Conservation (phyloP, 2,113 vertebrate species). For the Elachura formosa region DNA sequence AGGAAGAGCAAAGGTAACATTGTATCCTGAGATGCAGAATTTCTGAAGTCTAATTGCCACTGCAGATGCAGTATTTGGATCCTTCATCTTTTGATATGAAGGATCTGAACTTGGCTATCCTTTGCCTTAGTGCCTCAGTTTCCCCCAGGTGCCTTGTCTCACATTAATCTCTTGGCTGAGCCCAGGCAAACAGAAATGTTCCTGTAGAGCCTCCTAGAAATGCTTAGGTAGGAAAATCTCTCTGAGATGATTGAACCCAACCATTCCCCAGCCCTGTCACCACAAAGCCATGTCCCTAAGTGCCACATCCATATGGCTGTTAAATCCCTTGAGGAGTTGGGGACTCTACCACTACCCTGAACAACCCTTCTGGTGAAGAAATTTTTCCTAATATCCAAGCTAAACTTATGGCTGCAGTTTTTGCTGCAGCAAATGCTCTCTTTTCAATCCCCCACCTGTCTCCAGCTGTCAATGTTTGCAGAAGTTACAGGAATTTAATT, state of each 20-base stretch:
- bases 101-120: neutral
- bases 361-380: neutral
- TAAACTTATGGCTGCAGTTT: neutral
- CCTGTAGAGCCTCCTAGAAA: neutral
- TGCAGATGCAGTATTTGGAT: neutral
- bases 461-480: neutral
- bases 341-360: neutral
- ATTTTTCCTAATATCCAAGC: neutral
- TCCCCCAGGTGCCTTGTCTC: neutral
- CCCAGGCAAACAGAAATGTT: neutral
- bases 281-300: neutral
- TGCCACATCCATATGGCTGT: neutral
- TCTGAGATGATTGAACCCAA: neutral
- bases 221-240: neutral
- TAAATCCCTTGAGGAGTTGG: neutral
- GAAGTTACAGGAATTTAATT: slow-evolving; percentile 4
- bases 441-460: neutral
- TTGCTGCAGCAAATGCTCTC: neutral
- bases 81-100: neutral
- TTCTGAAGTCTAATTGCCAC: neutral
- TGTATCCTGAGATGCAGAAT: neutral
- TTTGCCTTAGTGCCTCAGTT: neutral
- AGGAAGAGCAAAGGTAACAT: neutral
- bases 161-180: accelerated
- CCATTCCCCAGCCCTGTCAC: neutral